Base-by-base conservation (phyloP, 2,797 vertebrate genomes). In the Florisuga fusca region DNA sequence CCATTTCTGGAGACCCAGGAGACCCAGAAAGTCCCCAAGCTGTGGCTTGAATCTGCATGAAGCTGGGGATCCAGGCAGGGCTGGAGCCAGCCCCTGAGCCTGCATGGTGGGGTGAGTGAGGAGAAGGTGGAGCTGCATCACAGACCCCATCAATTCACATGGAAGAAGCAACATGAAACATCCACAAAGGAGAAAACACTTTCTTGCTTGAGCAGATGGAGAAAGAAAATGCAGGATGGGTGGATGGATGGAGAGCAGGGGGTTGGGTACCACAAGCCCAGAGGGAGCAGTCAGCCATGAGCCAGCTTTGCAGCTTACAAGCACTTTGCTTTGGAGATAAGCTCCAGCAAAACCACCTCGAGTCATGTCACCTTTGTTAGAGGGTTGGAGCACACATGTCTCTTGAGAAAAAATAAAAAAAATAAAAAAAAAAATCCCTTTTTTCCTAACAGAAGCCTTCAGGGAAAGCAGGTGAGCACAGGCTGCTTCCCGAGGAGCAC, bases 221-320 rank as follows among this genome's bases (percentile, higher is more conserved):
- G 50, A 69, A 57, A 15, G 3, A n/a, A 6, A n/a, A n/a, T n/a
- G n/a, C n/a, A 15, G 26, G 45, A 43, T 5, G n/a, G 55, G 48
- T 16, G 48, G 29, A n/a, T 45, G 45, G 45, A 45, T 16, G 45
- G 45, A 17, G 25, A 45, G 46, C 14, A 78, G 16, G 17, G 57
- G 23, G 5, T 14, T 67, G 69, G 38, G 31, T 27, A 41, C 21
- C 45, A 15, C 0, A 1, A 0, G 0, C 50, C 31, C 3, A 0
- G 20, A 33, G 54, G 64, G 31, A 63, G 8, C 45, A 0, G 0
- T 31, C 54, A 21, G 27, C 50, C 27, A 19, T 0, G 0, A 72
- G 36, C 33, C 0, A 0, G 23, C 23, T 63, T 77, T 81, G 55
- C 34, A 43, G 23, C 45, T 7, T 3, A 43, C 12, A 63, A 53